phyloP scores from a whole-genome alignment of 2,888 invertebrate species.

The Pachydiplax longipennis region DNA sequence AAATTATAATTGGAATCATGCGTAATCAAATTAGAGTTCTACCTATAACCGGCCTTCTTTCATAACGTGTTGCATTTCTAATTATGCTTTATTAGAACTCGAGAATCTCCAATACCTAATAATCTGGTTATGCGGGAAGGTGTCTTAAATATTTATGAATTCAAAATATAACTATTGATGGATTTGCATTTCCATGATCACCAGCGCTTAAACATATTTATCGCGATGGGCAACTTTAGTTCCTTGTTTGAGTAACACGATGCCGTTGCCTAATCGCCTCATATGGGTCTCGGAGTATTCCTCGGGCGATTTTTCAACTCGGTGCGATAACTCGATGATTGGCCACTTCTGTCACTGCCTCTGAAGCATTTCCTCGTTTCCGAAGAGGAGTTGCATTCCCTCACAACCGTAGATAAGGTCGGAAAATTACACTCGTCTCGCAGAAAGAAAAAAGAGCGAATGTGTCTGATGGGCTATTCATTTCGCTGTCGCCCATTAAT shows the following conservation, averaged over 20 bases:
- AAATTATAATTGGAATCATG: too few relatives aligned
- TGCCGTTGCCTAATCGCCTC: neutral
- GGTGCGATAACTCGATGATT: neutral
- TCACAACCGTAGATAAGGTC: neutral
- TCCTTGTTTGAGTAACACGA: neutral
- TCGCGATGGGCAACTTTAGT: neutral
- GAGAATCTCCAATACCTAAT: too few relatives aligned
- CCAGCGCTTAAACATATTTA: neutral
- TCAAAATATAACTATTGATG: too few relatives aligned
- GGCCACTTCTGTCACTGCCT: neutral
- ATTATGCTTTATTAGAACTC: too few relatives aligned
- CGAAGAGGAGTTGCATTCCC: neutral
- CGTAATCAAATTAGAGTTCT: too few relatives aligned
- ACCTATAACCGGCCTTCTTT: too few relatives aligned
- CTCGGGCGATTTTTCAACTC: neutral
- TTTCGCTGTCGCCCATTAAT: neutral
- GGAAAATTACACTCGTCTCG: neutral
- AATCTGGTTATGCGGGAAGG: too few relatives aligned
- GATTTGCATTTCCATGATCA: neutral
- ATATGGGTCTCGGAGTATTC: neutral
- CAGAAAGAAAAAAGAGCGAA: neutral
- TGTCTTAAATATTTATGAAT: too few relatives aligned
- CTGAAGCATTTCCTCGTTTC: neutral
- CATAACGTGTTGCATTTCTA: too few relatives aligned
- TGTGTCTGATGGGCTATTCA: neutral